Evolutionary conservation across 2,888 invertebrate species (phyloP).

Genomic region (Macroteleia sp.): DNA sequence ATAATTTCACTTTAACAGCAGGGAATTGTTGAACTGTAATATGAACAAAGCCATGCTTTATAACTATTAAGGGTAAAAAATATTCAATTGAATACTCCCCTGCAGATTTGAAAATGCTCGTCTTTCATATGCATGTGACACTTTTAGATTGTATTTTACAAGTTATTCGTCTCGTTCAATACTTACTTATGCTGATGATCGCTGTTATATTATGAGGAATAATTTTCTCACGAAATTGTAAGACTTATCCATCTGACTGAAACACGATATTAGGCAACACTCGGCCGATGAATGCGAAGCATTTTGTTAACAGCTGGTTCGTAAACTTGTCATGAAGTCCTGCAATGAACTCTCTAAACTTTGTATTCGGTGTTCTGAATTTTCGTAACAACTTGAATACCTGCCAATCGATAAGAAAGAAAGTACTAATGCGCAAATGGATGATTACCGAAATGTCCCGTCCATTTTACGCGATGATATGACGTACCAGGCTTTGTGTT

Average conservation of each 20-base stretch:
- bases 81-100: too few species aligned
- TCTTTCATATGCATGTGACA: too few species aligned
- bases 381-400: conserved; percentile 22
- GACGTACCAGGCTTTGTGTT: conserved; percentile 13
- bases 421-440: conserved; percentile 34
- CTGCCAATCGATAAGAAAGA: conserved; percentile 26
- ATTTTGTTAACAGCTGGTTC: conserved; percentile 35
- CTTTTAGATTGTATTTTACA: too few species aligned
- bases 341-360: conserved; percentile 37
- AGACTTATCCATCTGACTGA: conserved; percentile 5
- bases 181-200: too few species aligned
- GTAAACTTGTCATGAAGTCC: conserved; percentile 38
- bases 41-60: too few species aligned
- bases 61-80: too few species aligned
- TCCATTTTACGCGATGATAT: conserved; percentile 1
- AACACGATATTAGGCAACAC: conserved; percentile 18
- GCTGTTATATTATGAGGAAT: too few species aligned
- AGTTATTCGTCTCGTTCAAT: too few species aligned
- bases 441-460: conserved; percentile 13
- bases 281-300: conserved; percentile 28
- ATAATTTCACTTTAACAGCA: too few species aligned
- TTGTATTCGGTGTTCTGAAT: conserved; percentile 13
- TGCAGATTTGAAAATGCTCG: too few species aligned
- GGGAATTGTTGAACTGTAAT: too few species aligned
- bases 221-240: too few species aligned